These are phyloP conservation scores for Phaetusa simplex DNA, from an alignment of 2,113 vertebrate genomes.

Conservation along the genomic window DNA sequence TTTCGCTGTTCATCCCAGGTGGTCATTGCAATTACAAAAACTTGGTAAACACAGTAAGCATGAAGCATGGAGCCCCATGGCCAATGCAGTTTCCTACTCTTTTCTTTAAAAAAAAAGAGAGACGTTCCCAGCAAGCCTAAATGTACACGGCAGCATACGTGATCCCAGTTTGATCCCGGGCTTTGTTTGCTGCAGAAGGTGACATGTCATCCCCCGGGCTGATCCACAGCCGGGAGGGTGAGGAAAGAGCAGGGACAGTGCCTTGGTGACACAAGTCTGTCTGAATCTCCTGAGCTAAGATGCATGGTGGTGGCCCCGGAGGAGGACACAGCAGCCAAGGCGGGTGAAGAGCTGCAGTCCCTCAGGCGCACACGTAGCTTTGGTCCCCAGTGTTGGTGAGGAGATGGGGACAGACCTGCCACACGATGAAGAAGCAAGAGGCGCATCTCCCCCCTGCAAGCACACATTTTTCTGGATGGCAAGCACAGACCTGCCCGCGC, in stretches of 20 bases:
- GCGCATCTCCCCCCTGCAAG: not conserved
- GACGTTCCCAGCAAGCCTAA: not conserved
- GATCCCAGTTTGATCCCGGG: not conserved
- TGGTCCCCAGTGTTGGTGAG: not conserved
- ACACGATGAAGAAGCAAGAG: not conserved
- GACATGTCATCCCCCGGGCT: not conserved
- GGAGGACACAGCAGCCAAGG: rapidly evolving
- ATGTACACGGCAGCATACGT: rapidly evolving
- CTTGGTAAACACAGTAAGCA: not conserved
- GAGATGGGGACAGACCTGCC: not conserved
- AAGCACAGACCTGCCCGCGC: not conserved
- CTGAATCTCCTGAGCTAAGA: not conserved
- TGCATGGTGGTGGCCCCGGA: rapidly evolving
- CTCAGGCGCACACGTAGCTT: not conserved
- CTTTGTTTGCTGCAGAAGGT: not conserved
- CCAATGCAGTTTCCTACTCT: not conserved
- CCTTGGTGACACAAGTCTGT: not conserved
- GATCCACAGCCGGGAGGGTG: not conserved
- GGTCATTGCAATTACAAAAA: not conserved
- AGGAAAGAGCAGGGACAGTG: not conserved
- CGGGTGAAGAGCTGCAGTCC: not conserved
- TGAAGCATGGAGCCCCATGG: not conserved
- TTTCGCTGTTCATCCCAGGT: not conserved
- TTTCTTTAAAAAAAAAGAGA: not conserved
- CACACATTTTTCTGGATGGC: not conserved